Percentiles rank a stretch among this genome's conserved stretches.
These are phyloP conservation scores for Forpus xanthops DNA, from an alignment of 2,797 vertebrate species.

Conservation along the genomic window DNA sequence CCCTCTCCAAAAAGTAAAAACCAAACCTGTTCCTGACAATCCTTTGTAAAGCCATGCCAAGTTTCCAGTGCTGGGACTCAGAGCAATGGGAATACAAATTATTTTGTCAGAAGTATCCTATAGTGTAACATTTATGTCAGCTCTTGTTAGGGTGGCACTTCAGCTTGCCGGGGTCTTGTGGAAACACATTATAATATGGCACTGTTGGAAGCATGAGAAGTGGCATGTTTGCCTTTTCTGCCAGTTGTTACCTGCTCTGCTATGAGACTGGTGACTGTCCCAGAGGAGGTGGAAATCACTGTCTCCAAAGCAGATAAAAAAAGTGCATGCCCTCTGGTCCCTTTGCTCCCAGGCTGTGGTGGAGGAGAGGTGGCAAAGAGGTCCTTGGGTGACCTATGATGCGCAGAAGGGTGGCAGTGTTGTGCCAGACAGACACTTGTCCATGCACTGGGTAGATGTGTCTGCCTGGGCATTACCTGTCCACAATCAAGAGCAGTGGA, in stretches of 20 bases:
- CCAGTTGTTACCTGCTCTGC: neutral
- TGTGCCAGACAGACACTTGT: neutral
- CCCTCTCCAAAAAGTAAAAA: neutral
- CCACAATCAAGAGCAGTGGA: neutral
- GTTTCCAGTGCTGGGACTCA: neutral
- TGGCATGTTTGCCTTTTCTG: neutral
- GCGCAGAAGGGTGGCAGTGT: neutral
- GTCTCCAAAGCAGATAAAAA: neutral
- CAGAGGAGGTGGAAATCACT: neutral
- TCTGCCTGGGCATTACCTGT: neutral
- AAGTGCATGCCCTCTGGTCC: too few relatives aligned
- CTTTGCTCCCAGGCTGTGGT: neutral
- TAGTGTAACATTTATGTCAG: neutral
- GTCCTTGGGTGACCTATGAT: neutral
- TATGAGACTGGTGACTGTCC: neutral
- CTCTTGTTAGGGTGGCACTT: neutral
- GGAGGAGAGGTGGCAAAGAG: accelerated
- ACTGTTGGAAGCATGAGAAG: neutral
- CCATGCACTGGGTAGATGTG: too few relatives aligned
- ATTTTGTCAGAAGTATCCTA: neutral
- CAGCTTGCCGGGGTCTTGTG: neutral
- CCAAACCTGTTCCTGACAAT: neutral
- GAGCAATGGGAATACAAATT: neutral
- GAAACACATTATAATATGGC: neutral
- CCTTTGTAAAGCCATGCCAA: neutral